Evolutionary conservation across 2,888 invertebrate species (phyloP).

Genomic region (Acleris laterana): DNA sequence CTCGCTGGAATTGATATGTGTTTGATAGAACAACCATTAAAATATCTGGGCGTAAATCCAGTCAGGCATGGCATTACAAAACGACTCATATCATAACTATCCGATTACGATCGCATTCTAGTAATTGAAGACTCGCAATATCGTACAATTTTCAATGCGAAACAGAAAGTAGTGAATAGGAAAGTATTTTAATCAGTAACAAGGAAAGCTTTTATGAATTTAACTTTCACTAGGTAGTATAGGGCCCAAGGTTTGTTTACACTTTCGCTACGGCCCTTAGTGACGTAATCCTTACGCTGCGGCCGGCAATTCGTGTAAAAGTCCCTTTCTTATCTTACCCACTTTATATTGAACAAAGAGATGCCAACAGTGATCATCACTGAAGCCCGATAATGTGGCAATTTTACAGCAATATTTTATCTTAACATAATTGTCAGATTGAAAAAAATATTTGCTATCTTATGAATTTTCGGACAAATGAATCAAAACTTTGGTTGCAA

Average conservation of each 20-base stretch:
- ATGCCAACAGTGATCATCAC: neutral
- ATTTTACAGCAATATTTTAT: no score
- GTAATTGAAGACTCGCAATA: neutral
- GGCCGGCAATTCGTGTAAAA: no score
- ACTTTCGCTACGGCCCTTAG: slow-evolving; percentile 25
- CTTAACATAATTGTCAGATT: no score
- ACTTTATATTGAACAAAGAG: no score
- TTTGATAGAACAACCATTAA: slow-evolving; percentile 10
- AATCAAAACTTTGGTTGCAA: no score
- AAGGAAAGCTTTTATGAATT: slow-evolving; percentile 1
- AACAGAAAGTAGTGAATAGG: neutral
- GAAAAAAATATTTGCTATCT: no score
- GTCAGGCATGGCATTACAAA: slow-evolving; percentile 22
- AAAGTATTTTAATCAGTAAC: no score
- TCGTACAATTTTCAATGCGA: neutral
- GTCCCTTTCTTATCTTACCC: no score
- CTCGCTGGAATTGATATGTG: slow-evolving; percentile 16
- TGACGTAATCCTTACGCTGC: slow-evolving; percentile 26
- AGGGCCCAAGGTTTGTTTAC: slow-evolving; percentile 33
- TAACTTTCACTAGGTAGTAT: slow-evolving; percentile 23
- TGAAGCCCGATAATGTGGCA: no score
- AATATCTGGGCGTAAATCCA: slow-evolving; percentile 22
- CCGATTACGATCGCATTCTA: slow-evolving; percentile 9
- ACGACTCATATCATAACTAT: slow-evolving; percentile 10
- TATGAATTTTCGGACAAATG: no score